Base-by-base conservation (phyloP, 2,113 vertebrate species). In the Gymnobelideus leadbeateri region DNA sequence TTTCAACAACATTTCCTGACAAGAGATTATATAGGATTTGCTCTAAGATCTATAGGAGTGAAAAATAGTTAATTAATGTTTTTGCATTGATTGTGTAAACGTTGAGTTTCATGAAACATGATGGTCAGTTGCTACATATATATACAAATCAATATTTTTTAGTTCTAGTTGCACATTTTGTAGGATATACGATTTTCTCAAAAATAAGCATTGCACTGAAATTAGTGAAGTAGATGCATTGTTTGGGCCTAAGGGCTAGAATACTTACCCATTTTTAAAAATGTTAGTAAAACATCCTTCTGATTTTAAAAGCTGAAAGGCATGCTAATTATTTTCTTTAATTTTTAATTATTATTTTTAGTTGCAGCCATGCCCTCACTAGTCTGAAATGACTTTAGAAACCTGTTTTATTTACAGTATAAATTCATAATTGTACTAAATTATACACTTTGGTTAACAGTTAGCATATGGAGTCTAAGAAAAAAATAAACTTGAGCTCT, bases 271-370 rank as follows among this genome's bases (percentile, higher is more conserved):
- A 97, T 97, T 95, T 98, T 97, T 95, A 89, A 96, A 96, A 96
- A 96, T 95, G 47, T 97, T 97, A 97, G 61, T 89, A 95, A 92
- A 97, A 92, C 49, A 91, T 93, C 57, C 95, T 94, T 96, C 89
- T 97, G n/a, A 68, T 96, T 96, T 96, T 97, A 96, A 90, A 98
- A 95, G 55, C 91, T 98, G 84, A 92, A 98, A 97, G 90, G 31
- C 97, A 95, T 93, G 97, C 24, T 96, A 98, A 97, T 97, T 77
- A 49, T 98, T 97, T 96, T 96, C 51, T 95, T 98, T 97, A 53
- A 96, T 98, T 98, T 97, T 98, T 98, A 98, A 98, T 98, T 98
- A 97, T 89, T 96, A 91, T 97, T 98, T 98, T 97, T 97, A 96
- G 96, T 96, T 96, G 90, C 91, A 95, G 0, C 55, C 89, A 95